Evolutionary conservation across 2,888 invertebrate genomes (phyloP), one percentile per base, ranked within the genome.

Genomic region (Leptinotarsa juncta): DNA sequence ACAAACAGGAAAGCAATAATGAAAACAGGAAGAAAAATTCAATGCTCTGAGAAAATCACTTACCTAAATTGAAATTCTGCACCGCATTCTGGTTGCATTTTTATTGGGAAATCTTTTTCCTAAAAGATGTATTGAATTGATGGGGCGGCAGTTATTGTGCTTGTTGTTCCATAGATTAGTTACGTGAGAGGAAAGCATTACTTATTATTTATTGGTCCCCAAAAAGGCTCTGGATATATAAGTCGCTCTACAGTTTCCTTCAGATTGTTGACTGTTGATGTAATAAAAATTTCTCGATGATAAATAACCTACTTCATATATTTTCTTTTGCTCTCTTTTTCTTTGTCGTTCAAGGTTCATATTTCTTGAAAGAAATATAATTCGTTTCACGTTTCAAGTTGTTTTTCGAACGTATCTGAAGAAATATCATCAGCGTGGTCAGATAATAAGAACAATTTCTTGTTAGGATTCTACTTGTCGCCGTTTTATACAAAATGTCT

Each of bases 141-240:
- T 86, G 86, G 85, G 84, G 85, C 85, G 85, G 85, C 87, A 85
- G 85, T 85, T 87, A 86, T 86, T 86, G 85, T 84, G 84, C 84
- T 85, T 86, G 84, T 84, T 85, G 84, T 85, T 84, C 85, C 86
- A 86, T 86, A 86, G 86, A 87, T 87, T 87, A 87, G 86, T 86
- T 87, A 87, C 87, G 87, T 87, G 87, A 87, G 85, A 79, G 82
- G 87, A 87, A 87, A 87, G 78, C 86, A 85, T 87, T 85, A 85
- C 84, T 85, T 86, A 86, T 86, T 86, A 86, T 87, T 86, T 86
- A 86, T 86, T 85, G 86, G 67, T 82, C 80, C 79, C 81, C 80
- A 80, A 81, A 83, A 83, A 83, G 81, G 42, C 81, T 79, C 81
- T 79, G 81, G 79, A 84, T 83, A 85, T 62, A n/a, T 32, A 7